A percentile compares a stretch with the other conserved stretches of the same genome.
Conservation (phyloP, 1,140 invertebrate genomes). For the Drosophila littoralis region DNA sequence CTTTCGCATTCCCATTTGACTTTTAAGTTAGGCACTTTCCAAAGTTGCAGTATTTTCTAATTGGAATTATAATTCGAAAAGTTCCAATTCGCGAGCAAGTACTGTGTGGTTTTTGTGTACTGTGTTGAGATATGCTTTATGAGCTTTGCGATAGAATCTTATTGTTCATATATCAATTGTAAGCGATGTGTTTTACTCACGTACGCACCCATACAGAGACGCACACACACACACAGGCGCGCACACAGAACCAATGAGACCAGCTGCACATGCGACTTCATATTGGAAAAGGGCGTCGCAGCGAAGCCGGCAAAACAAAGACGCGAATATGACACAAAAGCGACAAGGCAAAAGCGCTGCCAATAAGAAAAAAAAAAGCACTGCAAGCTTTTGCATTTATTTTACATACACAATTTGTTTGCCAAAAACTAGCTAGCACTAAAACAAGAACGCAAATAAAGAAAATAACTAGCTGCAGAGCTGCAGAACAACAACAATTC, state of each 20-base stretch:
- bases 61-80: not conserved
- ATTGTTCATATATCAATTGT: slow-evolving; percentile 10
- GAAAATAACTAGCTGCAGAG: slow-evolving; percentile 16
- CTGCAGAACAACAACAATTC: slow-evolving; percentile 13
- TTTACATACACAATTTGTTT: slow-evolving; percentile 25
- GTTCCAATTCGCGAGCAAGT: not conserved
- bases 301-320: slow-evolving; percentile 77
- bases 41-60: not conserved
- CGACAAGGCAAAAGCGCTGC: slow-evolving; percentile 45
- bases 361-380: slow-evolving; percentile 32
- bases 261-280: slow-evolving; percentile 54
- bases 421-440: slow-evolving; percentile 23
- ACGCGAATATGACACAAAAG: slow-evolving; percentile 66
- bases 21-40: too few species aligned
- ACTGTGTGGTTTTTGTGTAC: not conserved
- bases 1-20: too few species aligned
- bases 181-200: slow-evolving; percentile 6
- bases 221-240: not conserved
- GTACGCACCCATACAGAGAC: not conserved
- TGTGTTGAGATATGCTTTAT: not conserved
- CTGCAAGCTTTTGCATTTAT: slow-evolving; percentile 36
- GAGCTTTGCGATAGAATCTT: not conserved
- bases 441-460: slow-evolving; percentile 25
- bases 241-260: slow-evolving; percentile 21
- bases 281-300: slow-evolving; percentile 76